A percentile compares a stretch with the other conserved stretches of the same genome.
Evolutionary conservation across 2,888 invertebrate species (phyloP).

Genomic region (Camponotus fellah): DNA sequence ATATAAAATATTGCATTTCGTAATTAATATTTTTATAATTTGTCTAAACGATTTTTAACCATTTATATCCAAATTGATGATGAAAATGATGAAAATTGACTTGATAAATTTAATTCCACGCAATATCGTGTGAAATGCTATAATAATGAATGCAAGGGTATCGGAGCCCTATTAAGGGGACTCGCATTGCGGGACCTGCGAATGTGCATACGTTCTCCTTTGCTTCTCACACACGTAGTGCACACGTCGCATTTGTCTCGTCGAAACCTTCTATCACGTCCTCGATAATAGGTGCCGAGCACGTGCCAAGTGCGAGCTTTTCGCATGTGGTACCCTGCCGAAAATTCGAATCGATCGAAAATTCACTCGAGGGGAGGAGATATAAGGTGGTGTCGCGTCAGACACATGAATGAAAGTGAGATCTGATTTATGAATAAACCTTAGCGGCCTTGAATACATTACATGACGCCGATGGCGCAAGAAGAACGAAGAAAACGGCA

Average conservation of each 20-base stretch:
- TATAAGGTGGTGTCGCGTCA: constrained; percentile 32
- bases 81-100: neutral
- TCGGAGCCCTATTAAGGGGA: neutral
- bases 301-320: constrained; percentile 22
- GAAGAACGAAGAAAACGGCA: constrained; percentile 65
- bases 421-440: constrained; percentile 75
- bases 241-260: neutral
- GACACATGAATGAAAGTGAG: constrained; percentile 74
- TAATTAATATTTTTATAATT: neutral
- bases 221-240: neutral
- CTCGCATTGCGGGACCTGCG: neutral
- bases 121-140: neutral
- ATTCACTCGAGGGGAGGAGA: neutral
- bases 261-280: neutral
- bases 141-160: neutral
- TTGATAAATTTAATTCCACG: neutral
- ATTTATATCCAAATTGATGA: neutral
- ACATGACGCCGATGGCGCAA: constrained; percentile 69
- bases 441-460: constrained; percentile 75
- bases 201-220: neutral
- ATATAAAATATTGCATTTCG: neutral
- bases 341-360: constrained; percentile 17
- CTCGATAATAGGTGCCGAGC: neutral
- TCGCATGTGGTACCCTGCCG: neutral
- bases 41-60: neutral